Conservation (phyloP, 1,140 invertebrate species). For the Proctacanthus coquilletti region DNA sequence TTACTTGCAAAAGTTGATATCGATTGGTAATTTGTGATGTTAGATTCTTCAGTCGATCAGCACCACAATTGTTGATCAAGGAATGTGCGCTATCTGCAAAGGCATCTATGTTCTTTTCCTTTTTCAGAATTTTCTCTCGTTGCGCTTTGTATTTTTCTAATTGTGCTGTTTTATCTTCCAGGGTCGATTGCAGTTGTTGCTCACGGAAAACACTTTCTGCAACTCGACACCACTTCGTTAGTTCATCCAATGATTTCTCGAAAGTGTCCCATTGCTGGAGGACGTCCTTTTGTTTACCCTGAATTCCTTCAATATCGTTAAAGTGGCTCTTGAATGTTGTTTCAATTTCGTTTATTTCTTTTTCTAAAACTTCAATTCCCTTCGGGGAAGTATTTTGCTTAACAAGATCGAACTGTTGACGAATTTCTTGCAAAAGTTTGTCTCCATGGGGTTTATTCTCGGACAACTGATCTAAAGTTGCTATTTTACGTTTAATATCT, state of each 20-base stretch:
- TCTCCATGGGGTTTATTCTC: slow-evolving; percentile 52
- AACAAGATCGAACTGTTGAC: slow-evolving; percentile 48
- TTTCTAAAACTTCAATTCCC: slow-evolving; percentile 53
- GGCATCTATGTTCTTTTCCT: slow-evolving; percentile 69
- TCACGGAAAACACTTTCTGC: slow-evolving; percentile 73
- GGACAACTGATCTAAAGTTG: slow-evolving; percentile 49
- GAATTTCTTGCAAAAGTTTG: slow-evolving; percentile 52
- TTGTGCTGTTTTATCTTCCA: slow-evolving; percentile 64
- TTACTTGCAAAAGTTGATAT: slow-evolving; percentile 66
- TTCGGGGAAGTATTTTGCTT: slow-evolving; percentile 67
- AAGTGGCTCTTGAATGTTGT: slow-evolving; percentile 46
- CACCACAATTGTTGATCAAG: slow-evolving; percentile 65
- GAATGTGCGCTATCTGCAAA: slow-evolving; percentile 83
- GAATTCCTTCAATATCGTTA: slow-evolving; percentile 43
- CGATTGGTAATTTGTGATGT: slow-evolving; percentile 79
- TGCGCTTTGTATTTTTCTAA: slow-evolving; percentile 56
- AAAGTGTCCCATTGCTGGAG: slow-evolving; percentile 77
- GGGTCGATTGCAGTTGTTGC: slow-evolving; percentile 62
- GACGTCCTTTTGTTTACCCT: slow-evolving; percentile 53
- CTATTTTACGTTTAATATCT: slow-evolving; percentile 58
- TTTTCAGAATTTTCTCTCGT: slow-evolving; percentile 53
- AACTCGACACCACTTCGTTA: slow-evolving; percentile 70
- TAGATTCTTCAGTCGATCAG: slow-evolving; percentile 72
- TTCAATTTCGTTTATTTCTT: slow-evolving; percentile 57
- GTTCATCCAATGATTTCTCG: slow-evolving; percentile 59